phyloP scores from a whole-genome alignment of 2,113 vertebrate species.

The Dicrurus megarhynchus region DNA sequence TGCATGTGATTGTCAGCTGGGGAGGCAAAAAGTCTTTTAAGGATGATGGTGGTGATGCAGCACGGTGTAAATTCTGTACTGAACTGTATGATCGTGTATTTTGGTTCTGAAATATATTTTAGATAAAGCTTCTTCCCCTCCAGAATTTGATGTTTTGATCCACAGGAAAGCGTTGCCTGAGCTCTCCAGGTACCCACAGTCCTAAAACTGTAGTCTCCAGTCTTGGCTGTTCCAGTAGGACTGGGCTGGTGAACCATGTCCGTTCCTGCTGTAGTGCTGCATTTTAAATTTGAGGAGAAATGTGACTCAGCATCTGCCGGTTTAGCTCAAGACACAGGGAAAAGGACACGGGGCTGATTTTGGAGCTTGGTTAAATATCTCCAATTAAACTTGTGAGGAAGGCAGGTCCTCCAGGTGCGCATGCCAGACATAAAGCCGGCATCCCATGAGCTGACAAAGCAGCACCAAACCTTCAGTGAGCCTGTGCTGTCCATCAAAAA shows the following conservation, averaged over 20 bases:
- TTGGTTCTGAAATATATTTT: neutral
- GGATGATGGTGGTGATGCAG: neutral
- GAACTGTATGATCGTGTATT: rapidly evolving
- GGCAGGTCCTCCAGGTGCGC: rapidly evolving
- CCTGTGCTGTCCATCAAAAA: neutral
- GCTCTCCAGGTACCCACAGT: neutral
- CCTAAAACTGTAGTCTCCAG: neutral
- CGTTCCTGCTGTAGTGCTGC: neutral
- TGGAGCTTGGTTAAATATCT: neutral
- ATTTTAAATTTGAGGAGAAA: neutral
- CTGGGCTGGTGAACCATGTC: neutral
- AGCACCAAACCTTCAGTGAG: neutral
- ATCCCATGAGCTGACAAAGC: neutral
- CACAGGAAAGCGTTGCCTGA: rapidly evolving
- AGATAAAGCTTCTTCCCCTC: neutral
- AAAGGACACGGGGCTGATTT: neutral
- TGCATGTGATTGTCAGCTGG: neutral
- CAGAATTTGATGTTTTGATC: neutral
- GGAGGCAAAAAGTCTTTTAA: neutral
- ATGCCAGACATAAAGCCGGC: rapidly evolving
- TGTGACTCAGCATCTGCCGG: neutral
- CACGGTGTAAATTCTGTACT: neutral
- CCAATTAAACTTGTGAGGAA: neutral
- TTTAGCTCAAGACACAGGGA: rapidly evolving
- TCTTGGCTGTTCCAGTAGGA: neutral